phyloP scores from a whole-genome alignment of 2,888 invertebrate genomes.

The Meganola albula region DNA sequence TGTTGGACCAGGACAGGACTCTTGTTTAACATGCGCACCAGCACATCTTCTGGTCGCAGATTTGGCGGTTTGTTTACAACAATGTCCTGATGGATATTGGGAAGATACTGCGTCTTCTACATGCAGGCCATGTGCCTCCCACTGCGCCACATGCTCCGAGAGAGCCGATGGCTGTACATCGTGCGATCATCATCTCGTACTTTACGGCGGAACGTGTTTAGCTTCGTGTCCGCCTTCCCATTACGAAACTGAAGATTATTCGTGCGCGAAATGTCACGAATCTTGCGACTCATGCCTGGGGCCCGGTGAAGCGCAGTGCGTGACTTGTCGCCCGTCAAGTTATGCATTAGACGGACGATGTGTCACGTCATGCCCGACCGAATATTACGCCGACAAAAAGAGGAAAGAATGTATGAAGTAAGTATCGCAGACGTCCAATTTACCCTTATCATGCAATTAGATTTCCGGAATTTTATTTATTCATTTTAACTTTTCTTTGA shows the following conservation, averaged over 20 bases:
- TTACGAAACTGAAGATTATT: slow-evolving; percentile 92
- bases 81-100: slow-evolving; percentile 93
- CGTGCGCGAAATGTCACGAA: slow-evolving; percentile 87
- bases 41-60: slow-evolving; percentile 90
- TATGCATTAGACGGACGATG: slow-evolving; percentile 86
- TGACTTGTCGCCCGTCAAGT: slow-evolving; percentile 85
- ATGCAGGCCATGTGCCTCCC: slow-evolving; percentile 90
- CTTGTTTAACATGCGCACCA: slow-evolving; percentile 90
- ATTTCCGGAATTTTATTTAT: no score
- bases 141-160: slow-evolving; percentile 91
- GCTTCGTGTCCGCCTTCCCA: slow-evolving; percentile 89
- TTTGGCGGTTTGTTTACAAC: slow-evolving; percentile 90
- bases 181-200: slow-evolving; percentile 91
- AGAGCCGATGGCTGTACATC: slow-evolving; percentile 89
- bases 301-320: slow-evolving; percentile 86
- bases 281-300: slow-evolving; percentile 90
- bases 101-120: slow-evolving; percentile 86
- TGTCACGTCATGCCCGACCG: slow-evolving; percentile 83
- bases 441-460: no score
- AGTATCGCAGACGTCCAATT: no score
- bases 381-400: slow-evolving; percentile 86
- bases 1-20: slow-evolving; percentile 91
- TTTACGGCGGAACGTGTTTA: slow-evolving; percentile 88
- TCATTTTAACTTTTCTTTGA: slow-evolving; percentile 12
- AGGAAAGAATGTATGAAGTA: slow-evolving; percentile 86